These are phyloP conservation scores for Delia radicum DNA, from an alignment of 1,140 invertebrate genomes.

Conservation along the genomic window DNA sequence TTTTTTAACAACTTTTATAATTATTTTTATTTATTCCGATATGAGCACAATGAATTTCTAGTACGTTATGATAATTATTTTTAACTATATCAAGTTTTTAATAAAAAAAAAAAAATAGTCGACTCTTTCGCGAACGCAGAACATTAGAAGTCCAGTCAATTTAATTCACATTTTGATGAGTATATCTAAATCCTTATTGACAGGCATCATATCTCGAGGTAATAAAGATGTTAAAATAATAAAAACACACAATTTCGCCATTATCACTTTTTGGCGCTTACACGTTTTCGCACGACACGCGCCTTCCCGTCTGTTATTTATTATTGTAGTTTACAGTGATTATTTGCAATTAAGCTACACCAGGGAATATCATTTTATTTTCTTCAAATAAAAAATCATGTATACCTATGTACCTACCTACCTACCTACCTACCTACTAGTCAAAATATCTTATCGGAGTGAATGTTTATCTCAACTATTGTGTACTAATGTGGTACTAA, in stretches of 20 bases:
- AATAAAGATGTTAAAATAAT: background rate
- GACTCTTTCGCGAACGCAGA: too few relatives aligned
- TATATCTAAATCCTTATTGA: constrained; percentile 30
- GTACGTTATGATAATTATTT: background rate
- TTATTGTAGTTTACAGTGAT: background rate
- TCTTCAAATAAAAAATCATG: too few relatives aligned
- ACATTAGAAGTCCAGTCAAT: background rate
- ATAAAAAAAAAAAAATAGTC: background rate
- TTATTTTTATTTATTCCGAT: background rate
- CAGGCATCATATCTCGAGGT: constrained; percentile 22
- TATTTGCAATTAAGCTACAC: too few relatives aligned
- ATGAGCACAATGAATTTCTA: background rate
- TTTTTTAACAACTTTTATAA: background rate
- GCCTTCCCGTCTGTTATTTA: background rate
- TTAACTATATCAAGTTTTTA: background rate
- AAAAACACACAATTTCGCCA: background rate
- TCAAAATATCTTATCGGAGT: too few relatives aligned
- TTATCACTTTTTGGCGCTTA: background rate
- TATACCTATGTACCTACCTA: too few relatives aligned
- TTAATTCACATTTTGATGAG: constrained; percentile 5
- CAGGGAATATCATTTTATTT: too few relatives aligned
- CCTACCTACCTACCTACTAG: too few relatives aligned
- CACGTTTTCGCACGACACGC: background rate
- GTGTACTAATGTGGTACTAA: too few relatives aligned
- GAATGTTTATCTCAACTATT: too few relatives aligned